Evolutionary conservation across 2,113 vertebrate species (phyloP).

Genomic region (Phyllostomus hastatus): DNA sequence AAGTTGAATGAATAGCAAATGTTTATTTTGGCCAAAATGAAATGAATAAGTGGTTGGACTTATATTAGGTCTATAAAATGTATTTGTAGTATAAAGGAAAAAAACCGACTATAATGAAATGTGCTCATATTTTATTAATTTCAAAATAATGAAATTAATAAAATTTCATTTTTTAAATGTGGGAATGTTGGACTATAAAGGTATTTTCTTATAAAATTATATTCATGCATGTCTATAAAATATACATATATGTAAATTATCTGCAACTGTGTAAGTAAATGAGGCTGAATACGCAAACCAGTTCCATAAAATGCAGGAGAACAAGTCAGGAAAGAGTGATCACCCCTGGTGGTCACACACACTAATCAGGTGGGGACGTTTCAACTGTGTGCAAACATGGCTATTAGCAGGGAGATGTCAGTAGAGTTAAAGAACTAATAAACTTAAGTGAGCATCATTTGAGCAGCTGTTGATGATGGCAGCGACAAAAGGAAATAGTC

Average conservation of each 20-base stretch:
- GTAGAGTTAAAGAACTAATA: not conserved
- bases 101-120: not conserved
- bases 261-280: not conserved
- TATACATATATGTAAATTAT: not conserved
- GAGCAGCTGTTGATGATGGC: not conserved
- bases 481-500: not conserved
- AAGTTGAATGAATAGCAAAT: not conserved
- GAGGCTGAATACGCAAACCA: not conserved
- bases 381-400: not conserved
- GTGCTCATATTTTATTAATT: not conserved
- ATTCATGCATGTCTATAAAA: not conserved
- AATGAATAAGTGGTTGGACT: not conserved
- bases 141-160: not conserved
- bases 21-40: constrained; percentile 12
- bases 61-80: not conserved
- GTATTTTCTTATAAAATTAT: not conserved
- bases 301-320: not conserved
- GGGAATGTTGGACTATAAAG: not conserved
- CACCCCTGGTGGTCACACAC: not conserved
- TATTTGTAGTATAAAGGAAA: not conserved
- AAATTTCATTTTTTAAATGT: not conserved
- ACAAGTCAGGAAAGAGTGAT: not conserved
- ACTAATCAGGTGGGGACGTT: not conserved
- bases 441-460: not conserved
- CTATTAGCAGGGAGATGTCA: not conserved